A percentile compares a stretch with the other conserved stretches of the same genome.
Conservation (phyloP, 2,797 vertebrate species). For the Pteronotus mesoamericanus region DNA sequence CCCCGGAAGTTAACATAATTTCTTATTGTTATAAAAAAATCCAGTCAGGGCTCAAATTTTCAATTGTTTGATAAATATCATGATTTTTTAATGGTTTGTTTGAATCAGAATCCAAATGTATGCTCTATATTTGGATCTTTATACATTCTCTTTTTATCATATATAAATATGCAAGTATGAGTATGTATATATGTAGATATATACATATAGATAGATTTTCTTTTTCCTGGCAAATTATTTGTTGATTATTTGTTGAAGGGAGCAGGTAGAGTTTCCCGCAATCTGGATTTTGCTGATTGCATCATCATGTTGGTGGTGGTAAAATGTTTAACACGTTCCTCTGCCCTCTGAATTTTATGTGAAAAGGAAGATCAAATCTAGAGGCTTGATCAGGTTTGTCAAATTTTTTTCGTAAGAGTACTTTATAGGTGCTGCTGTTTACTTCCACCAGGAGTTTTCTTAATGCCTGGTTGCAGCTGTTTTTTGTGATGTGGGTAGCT, state of each 20-base stretch:
- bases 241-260: neutral
- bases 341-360: neutral
- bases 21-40: slow-evolving; percentile 19
- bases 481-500: neutral
- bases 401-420: neutral
- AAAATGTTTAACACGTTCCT: neutral
- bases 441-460: neutral
- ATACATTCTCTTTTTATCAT: neutral
- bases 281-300: neutral
- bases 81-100: neutral
- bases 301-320: neutral
- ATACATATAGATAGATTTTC: neutral
- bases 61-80: neutral
- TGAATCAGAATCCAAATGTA: neutral
- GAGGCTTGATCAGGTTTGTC: neutral
- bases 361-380: neutral
- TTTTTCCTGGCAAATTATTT: neutral
- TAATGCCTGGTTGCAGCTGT: neutral
- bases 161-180: neutral
- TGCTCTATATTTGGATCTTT: neutral
- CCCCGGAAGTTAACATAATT: neutral
- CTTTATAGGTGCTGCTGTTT: neutral
- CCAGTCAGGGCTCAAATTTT: neutral
- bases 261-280: neutral
- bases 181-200: neutral